A percentile compares a stretch with the other conserved stretches of the same genome.
phyloP scores from a whole-genome alignment of 2,113 vertebrate genomes.

The Pteronura brasiliensis region DNA sequence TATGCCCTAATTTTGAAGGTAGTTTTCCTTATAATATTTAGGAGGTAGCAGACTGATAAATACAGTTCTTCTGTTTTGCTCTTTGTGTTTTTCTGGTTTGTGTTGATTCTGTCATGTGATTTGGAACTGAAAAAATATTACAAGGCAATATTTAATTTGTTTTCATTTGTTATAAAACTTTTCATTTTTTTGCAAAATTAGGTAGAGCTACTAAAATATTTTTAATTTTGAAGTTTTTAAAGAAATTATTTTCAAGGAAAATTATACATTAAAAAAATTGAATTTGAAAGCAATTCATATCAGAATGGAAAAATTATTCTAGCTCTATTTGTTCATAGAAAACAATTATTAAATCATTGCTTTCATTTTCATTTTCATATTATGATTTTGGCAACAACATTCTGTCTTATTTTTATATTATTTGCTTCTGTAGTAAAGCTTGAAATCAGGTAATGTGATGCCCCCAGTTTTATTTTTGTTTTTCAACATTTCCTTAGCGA shows the following conservation, averaged over 20 bases:
- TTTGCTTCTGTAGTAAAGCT: not conserved
- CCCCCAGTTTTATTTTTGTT: no score
- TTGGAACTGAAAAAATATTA: not conserved
- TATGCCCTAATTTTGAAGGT: not conserved
- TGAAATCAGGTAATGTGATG: no score
- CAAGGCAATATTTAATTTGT: not conserved
- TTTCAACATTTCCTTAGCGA: no score
- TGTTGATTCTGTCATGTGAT: not conserved
- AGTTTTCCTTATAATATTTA: not conserved
- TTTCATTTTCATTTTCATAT: conserved; percentile 24
- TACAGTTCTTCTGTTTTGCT: not conserved
- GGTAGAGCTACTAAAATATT: not conserved
- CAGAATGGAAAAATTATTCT: not conserved
- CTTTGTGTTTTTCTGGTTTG: not conserved
- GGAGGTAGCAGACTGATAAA: not conserved
- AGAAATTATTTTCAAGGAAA: conserved; percentile 29
- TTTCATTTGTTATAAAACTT: conserved; percentile 18
- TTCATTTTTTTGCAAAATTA: not conserved
- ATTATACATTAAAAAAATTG: not conserved
- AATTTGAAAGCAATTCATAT: not conserved
- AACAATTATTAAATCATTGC: conserved; percentile 4
- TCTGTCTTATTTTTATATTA: not conserved
- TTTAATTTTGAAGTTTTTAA: not conserved
- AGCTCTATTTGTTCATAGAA: not conserved
- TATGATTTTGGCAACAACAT: not conserved